These are phyloP conservation scores for Spea bombifrons DNA, from an alignment of 2,113 vertebrate species.

Conservation along the genomic window DNA sequence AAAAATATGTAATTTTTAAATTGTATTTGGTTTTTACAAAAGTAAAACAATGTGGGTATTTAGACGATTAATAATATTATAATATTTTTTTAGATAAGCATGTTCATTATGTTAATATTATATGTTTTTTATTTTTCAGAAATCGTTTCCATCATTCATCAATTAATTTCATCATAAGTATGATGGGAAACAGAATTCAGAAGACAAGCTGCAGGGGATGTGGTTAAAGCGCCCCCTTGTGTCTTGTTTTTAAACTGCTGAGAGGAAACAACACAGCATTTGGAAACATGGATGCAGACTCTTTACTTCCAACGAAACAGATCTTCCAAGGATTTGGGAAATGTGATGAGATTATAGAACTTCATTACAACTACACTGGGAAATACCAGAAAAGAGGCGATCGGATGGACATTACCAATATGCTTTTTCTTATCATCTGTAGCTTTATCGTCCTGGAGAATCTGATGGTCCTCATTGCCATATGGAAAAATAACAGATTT, in stretches of 20 bases:
- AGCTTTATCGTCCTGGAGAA: slow-evolving; percentile 92
- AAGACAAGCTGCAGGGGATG: slow-evolving; percentile 40
- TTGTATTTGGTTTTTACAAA: too few relatives aligned
- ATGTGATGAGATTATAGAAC: slow-evolving; percentile 63
- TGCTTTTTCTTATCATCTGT: slow-evolving; percentile 80
- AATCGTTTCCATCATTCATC: not conserved
- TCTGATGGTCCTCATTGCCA: slow-evolving; percentile 85
- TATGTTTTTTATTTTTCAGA: slow-evolving; percentile 52
- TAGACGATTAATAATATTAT: too few relatives aligned
- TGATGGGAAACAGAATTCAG: not conserved
- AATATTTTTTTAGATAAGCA: too few relatives aligned
- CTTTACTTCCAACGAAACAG: slow-evolving; percentile 3
- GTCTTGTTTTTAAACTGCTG: slow-evolving; percentile 50
- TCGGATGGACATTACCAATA: slow-evolving; percentile 61
- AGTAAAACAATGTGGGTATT: too few relatives aligned
- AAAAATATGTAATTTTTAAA: too few relatives aligned
- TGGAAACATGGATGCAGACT: slow-evolving; percentile 54
- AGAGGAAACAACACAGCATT: not conserved
- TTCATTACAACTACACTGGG: slow-evolving; percentile 90
- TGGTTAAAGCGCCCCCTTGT: slow-evolving; percentile 64
- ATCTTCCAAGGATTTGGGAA: slow-evolving; percentile 49
- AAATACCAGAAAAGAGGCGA: slow-evolving; percentile 72
- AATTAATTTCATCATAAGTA: not conserved
- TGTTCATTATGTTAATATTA: too few relatives aligned
- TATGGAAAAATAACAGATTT: slow-evolving; percentile 92